These are phyloP conservation scores for Leucophenga montana DNA, from an alignment of 2,888 invertebrate species.

Conservation along the genomic window DNA sequence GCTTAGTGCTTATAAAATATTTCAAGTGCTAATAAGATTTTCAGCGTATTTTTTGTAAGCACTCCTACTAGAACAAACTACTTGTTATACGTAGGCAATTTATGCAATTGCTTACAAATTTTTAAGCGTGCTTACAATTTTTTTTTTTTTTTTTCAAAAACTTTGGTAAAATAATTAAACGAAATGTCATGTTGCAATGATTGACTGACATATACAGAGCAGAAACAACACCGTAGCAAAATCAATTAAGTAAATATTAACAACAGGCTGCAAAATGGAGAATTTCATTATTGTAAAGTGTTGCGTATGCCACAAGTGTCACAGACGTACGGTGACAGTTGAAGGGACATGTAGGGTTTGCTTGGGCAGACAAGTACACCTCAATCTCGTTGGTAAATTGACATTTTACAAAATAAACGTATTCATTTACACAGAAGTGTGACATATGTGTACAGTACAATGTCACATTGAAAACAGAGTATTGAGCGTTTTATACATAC, in stretches of 20 bases:
- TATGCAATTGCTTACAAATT: not conserved
- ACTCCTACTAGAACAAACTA: too few species aligned
- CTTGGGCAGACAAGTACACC: conserved; percentile 27
- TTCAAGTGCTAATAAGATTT: conserved; percentile 4
- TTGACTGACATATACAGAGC: conserved; percentile 7
- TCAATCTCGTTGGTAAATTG: conserved; percentile 49
- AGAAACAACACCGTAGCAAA: not conserved
- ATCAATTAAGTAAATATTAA: conserved; percentile 21
- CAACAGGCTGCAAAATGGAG: conserved; percentile 1
- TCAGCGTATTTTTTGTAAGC: not conserved
- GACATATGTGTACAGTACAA: not conserved
- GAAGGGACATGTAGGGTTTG: not conserved
- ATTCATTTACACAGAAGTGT: conserved; percentile 61
- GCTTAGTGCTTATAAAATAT: not conserved
- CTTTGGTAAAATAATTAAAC: not conserved
- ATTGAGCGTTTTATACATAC: conserved; percentile 18
- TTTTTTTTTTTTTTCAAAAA: not conserved
- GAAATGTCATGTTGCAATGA: conserved; percentile 9
- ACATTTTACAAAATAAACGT: conserved; percentile 66
- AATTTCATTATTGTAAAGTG: conserved; percentile 17
- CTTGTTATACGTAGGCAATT: too few species aligned
- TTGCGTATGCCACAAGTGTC: not conserved
- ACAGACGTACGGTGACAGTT: not conserved
- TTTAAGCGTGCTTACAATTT: conserved; percentile 5
- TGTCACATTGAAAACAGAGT: conserved; percentile 20